Evolutionary conservation across 2,888 invertebrate genomes (phyloP), one percentile per base, ranked within the genome.

Genomic region (Brachypalpus laphriformis): DNA sequence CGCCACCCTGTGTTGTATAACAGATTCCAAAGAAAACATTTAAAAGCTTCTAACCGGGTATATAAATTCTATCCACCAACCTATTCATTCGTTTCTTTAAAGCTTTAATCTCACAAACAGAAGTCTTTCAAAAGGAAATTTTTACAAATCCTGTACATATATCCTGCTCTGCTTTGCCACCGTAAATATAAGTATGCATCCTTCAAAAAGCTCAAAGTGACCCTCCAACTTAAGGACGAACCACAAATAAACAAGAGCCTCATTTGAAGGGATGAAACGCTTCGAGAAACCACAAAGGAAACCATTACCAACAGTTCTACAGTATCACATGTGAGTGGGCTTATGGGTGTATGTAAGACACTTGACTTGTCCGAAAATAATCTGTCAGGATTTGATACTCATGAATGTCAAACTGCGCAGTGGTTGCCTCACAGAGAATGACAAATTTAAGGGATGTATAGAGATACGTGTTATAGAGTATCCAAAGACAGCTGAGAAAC

Each of bases 361-460:
- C 59, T 59, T 59, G 59, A 59, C 59, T 59, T 59, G n/a, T 40
- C n/a, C 40, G 22, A 59, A 59, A 59, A 59, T 22, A 59, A 22
- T 7, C 40, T 40, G 22, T 40, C 22, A 59, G 14, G 37, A 22
- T 22, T 40, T 40, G 11, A 2, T 5, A 18, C n/a, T n/a, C n/a
- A n/a, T n/a, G n/a, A 16, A 20, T 1, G n/a, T 22, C 6, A n/a
- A n/a, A 40, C 22, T 59, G 59, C 59, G 59, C 59, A 40, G 37
- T 59, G 20, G 11, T 37, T 37, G 20, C 18, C 16, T 1, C 16
- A 57, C 5, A 34, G 18, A 56, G 34, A 56, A 34, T 8, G 9
- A 34, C 0, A 3, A 28, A 56, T 11, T 31, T 18, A 56, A 56
- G 56, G 34, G 56, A 18, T n/a, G n/a, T n/a, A n/a, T n/a, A n/a